phyloP scores from a whole-genome alignment of 2,113 vertebrate genomes.

The Melanerpes aurifrons region DNA sequence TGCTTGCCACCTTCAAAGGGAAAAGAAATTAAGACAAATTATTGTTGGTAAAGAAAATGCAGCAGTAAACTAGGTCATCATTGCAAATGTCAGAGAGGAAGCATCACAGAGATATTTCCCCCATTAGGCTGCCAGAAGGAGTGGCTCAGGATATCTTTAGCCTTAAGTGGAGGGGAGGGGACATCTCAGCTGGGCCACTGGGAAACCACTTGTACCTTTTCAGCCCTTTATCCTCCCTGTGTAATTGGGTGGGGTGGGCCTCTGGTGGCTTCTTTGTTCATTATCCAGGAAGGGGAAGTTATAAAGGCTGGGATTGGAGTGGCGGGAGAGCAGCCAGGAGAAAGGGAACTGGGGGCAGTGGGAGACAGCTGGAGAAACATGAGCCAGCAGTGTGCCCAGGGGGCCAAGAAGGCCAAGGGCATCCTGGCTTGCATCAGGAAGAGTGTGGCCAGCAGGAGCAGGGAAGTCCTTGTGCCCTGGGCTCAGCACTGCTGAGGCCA shows the following conservation, averaged over 20 bases:
- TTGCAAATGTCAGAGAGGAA: conserved; percentile 37
- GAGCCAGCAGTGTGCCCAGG: too few relatives aligned
- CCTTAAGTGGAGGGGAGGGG: background rate
- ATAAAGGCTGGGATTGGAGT: too few relatives aligned
- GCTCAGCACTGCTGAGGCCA: too few relatives aligned
- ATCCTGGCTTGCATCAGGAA: too few relatives aligned
- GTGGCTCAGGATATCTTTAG: conserved; percentile 30
- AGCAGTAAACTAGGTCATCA: conserved; percentile 36
- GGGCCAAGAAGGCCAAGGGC: too few relatives aligned
- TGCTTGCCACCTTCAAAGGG: conserved; percentile 39
- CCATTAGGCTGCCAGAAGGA: conserved; percentile 39
- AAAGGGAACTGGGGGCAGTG: too few relatives aligned
- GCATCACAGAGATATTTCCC: background rate
- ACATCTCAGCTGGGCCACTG: background rate
- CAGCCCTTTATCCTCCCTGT: background rate
- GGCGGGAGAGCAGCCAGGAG: too few relatives aligned
- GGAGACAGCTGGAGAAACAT: too few relatives aligned
- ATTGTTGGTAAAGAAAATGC: conserved; percentile 17
- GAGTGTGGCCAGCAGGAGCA: too few relatives aligned
- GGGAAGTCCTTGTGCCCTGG: too few relatives aligned
- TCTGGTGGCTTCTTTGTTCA: background rate
- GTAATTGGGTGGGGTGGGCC: background rate
- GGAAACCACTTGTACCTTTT: background rate
- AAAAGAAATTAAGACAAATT: conserved; percentile 13
- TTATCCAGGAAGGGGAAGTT: background rate